Evolutionary conservation across 2,113 vertebrate species (phyloP).

Genomic region (Eleginops maclovinus): DNA sequence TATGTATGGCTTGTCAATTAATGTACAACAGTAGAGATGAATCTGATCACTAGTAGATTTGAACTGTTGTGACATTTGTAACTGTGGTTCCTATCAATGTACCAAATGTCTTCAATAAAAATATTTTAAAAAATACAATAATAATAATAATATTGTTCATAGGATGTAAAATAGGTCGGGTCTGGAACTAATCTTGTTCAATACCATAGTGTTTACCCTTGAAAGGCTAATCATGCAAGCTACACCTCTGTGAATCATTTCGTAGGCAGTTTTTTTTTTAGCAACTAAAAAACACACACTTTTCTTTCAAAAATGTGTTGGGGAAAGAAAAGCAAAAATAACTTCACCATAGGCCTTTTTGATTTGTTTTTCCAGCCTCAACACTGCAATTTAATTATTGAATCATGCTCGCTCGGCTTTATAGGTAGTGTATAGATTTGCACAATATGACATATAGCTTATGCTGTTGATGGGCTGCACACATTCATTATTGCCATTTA

Average conservation of each 20-base stretch:
- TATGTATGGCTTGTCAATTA: too few relatives aligned
- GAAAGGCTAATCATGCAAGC: neutral
- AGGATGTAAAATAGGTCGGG: too few relatives aligned
- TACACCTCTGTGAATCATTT: constrained; percentile 2
- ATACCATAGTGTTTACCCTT: neutral
- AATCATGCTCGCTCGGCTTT: neutral
- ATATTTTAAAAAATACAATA: too few relatives aligned
- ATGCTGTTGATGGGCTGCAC: neutral
- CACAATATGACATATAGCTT: neutral
- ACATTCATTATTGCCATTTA: neutral
- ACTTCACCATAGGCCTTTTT: neutral
- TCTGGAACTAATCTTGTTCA: neutral
- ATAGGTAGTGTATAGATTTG: neutral
- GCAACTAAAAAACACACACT: too few relatives aligned
- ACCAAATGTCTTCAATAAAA: too few relatives aligned
- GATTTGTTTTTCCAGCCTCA: neutral
- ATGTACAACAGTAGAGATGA: too few relatives aligned
- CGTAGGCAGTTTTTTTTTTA: neutral
- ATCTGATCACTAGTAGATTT: too few relatives aligned
- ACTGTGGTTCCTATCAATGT: too few relatives aligned
- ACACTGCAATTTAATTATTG: neutral
- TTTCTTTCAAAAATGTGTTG: neutral
- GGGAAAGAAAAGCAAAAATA: neutral
- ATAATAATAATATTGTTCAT: too few relatives aligned
- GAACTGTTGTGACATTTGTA: too few relatives aligned